Conservation (phyloP, 2,888 invertebrate species). For the Ennomos quercinarius region DNA sequence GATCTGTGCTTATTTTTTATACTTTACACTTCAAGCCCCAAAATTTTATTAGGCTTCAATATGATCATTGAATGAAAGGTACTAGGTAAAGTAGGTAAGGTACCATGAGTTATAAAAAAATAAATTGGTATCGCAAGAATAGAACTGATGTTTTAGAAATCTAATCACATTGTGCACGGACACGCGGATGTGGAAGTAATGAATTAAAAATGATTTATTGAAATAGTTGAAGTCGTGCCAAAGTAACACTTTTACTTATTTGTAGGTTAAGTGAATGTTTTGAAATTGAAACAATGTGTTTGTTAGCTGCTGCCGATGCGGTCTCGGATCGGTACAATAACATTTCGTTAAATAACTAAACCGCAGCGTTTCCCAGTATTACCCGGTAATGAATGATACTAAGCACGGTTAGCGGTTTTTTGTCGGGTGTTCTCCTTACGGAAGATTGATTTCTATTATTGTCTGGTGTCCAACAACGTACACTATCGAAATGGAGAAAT, state of each 20-base stretch:
- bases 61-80: slow-evolving; percentile 12
- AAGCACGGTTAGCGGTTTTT: slow-evolving; percentile 78
- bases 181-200: slow-evolving; percentile 29
- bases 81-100: too few relatives aligned
- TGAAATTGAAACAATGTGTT: slow-evolving; percentile 23
- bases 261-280: slow-evolving; percentile 33
- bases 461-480: slow-evolving; percentile 61
- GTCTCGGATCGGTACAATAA: slow-evolving; percentile 17
- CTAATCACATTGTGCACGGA: slow-evolving; percentile 24
- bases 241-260: slow-evolving; percentile 30
- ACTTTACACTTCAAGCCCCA: slow-evolving; percentile 17
- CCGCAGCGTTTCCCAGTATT: slow-evolving; percentile 60
- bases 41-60: slow-evolving; percentile 22
- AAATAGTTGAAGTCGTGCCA: slow-evolving; percentile 27
- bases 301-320: slow-evolving; percentile 12
- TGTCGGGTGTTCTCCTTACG: slow-evolving; percentile 69
- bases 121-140: slow-evolving; percentile 19
- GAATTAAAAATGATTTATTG: slow-evolving; percentile 34
- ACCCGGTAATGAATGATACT: slow-evolving; percentile 68
- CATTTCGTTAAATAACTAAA: slow-evolving; percentile 73
- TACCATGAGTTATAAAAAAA: slow-evolving; percentile 20
- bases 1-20: slow-evolving; percentile 22
- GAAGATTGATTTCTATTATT: slow-evolving; percentile 76
- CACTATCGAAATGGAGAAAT: slow-evolving; percentile 70
- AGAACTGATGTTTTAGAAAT: slow-evolving; percentile 29